Base-by-base conservation (phyloP, 2,888 invertebrate genomes). In the Thymelicus acteon region DNA sequence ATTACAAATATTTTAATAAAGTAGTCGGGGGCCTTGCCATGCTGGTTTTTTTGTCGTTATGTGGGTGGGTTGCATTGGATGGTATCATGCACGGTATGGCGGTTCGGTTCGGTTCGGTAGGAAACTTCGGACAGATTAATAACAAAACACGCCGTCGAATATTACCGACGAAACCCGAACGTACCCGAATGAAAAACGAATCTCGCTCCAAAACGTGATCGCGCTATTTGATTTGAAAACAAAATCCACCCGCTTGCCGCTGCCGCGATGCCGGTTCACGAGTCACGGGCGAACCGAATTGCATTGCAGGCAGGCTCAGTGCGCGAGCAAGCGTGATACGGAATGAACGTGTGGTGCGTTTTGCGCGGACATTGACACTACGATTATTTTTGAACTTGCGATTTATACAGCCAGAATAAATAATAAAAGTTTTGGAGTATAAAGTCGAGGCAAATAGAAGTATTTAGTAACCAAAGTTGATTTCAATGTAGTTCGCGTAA, bases 271-370 rank as follows among this genome's bases (percentile, higher is more conserved):
- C 78, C 81, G 83, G 78, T 75, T 78, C 79, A 78, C 79, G 79
- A 80, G 77, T 80, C 78, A 77, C 77, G 78, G 79, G 78, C 81
- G 80, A 78, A 80, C 79, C 79, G 81, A 82, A 81, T 79, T 54
- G 54, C 54, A 44, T 7, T 77, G 77, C 80, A 78, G 80, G 76
- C 80, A 78, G 79, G 85, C 82, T 89, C 93, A 94, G 94, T 94
- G 90, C 93, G 93, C 94, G 90, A 92, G 92, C 91, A 87, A 92
- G 93, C 94, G 94, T 94, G 90, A 91, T 94, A 92, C 92, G 94
- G 93, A 92, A 91, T 92, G 92, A 90, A 92, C 93, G 94, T 91
- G 94, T 90, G 93, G 93, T 93, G 93, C 92, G 90, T 93, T 91
- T 93, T 93, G 91, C 92, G 94, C 92, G 94, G 92, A 91, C 91